Percentiles rank a stretch among this genome's conserved stretches.
Conservation (phyloP, 2,113 vertebrate species). For the Macquaria ambigua region DNA sequence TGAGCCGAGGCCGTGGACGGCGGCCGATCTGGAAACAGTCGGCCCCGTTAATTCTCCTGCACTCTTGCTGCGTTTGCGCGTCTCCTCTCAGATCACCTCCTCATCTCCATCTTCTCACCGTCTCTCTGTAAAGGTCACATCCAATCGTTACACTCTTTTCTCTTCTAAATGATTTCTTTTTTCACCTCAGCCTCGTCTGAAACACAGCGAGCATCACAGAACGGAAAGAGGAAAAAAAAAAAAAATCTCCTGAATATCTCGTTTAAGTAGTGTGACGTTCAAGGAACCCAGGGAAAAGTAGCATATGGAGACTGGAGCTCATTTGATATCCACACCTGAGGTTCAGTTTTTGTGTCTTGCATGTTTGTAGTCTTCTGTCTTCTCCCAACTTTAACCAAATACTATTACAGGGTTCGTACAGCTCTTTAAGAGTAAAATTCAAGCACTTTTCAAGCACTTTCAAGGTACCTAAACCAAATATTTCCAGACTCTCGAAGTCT, state of each 20-base stretch:
- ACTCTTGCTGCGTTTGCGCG: neutral
- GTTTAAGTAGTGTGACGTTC: neutral
- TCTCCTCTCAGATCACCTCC: conserved; percentile 11
- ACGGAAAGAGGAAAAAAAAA: neutral
- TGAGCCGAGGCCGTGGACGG: neutral
- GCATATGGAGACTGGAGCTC: too few relatives aligned
- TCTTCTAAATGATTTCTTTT: neutral
- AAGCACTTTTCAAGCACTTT: too few relatives aligned
- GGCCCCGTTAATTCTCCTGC: neutral
- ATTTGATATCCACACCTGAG: too few relatives aligned
- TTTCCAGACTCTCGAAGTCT: too few relatives aligned
- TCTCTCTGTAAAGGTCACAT: conserved; percentile 38
- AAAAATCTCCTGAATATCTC: neutral
- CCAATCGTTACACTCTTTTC: conserved; percentile 2
- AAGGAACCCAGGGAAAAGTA: too few relatives aligned
- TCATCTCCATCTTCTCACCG: neutral
- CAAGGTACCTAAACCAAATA: too few relatives aligned
- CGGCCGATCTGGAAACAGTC: neutral
- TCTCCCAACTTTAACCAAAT: too few relatives aligned
- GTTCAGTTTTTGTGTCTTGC: too few relatives aligned
- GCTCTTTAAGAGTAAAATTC: too few relatives aligned
- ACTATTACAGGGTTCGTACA: too few relatives aligned
- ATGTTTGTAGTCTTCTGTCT: too few relatives aligned
- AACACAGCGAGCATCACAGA: neutral
- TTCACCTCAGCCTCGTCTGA: neutral